Percentiles rank a stretch among this genome's conserved stretches.
phyloP scores from a whole-genome alignment of 2,113 vertebrate genomes.

The Hippocampus comes region DNA sequence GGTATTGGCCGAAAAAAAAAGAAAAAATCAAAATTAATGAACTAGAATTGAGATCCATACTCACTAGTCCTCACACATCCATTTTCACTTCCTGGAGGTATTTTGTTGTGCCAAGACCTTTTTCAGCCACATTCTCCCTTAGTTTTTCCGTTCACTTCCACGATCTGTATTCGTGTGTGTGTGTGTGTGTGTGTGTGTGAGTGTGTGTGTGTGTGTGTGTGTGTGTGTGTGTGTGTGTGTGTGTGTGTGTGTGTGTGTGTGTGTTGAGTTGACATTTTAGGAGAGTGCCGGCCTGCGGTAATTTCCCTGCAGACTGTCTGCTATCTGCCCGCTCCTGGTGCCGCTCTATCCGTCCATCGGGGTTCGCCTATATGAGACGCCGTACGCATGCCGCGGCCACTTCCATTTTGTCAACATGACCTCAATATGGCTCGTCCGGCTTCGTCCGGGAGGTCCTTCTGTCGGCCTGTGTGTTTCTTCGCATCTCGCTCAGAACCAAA shows the following conservation, averaged over 20 bases:
- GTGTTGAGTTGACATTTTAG: conserved; percentile 57
- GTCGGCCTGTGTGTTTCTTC: conserved; percentile 2
- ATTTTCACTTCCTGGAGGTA: background rate
- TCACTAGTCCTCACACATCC: no score
- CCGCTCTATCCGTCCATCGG: conserved; percentile 1
- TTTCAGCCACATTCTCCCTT: conserved; percentile 8
- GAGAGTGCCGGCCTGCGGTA: conserved; percentile 37
- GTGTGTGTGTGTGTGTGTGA: conserved; percentile 15
- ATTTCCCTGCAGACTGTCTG: conserved; percentile 67
- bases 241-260: conserved; percentile 27
- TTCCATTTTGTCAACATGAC: conserved; percentile 53
- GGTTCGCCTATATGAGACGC: conserved; percentile 43
- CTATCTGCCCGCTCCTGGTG: conserved; percentile 42
- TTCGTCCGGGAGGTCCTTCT: conserved; percentile 12
- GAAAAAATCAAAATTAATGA: no score
- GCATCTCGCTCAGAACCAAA: background rate
- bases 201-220: conserved; percentile 18
- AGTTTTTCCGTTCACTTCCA: background rate
- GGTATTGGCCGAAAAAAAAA: no score
- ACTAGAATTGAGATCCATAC: background rate
- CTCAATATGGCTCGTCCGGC: conserved; percentile 43
- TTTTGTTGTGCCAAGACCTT: background rate
- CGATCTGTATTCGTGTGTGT: background rate
- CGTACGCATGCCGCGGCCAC: conserved; percentile 35
- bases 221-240: conserved; percentile 21